Base-by-base conservation (phyloP, 1,140 invertebrate species). In the Elymnias hypermnestra region DNA sequence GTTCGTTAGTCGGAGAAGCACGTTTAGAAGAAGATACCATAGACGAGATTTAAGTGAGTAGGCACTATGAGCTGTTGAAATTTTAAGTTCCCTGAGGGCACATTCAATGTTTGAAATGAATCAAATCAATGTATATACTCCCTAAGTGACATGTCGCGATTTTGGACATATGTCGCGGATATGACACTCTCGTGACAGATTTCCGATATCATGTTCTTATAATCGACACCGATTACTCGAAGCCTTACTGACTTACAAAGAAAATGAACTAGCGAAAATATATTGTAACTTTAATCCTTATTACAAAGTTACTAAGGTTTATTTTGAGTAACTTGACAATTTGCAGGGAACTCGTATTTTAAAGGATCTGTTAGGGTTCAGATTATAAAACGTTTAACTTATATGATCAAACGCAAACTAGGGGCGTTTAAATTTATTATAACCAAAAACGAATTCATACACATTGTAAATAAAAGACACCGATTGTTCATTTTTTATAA, bases 181-280 rank as follows among this genome's bases (percentile, higher is more conserved):
- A 60, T 49, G 60, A 61, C 47, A 49, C 38, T 49, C 43, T 40
- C 23, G 52, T 55, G 72, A 72, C 72, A 78, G 68, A 76, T 82
- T 78, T 78, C 76, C 72, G 70, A 81, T 78, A 78, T 70, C 63
- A 63, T 50, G 62, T 73, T 63, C 52, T 54, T 45, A 72, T 72
- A 73, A 78, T 74, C 68, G 70, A 63, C 66, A 63, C 58, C 68
- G 74, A 76, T 77, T 78, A 72, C 64, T 55, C 19, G 71, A 81
- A 77, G 66, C 76, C 76, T 36, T 61, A 64, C 57, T 36, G 33
- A 21, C 33, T 18, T 36, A 18, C 9, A 18, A 5, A 18, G 12
- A 36, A 36, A 36, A 36, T 21, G 3, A 13, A 36, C 15, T 19
- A 21, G 2, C 1, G 12, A 10, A 7, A 19, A 12, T 10, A 5